Base-by-base conservation (phyloP, 37 sponge, comb jelly and placozoan genomes). In the Bolinopsis microptera region DNA sequence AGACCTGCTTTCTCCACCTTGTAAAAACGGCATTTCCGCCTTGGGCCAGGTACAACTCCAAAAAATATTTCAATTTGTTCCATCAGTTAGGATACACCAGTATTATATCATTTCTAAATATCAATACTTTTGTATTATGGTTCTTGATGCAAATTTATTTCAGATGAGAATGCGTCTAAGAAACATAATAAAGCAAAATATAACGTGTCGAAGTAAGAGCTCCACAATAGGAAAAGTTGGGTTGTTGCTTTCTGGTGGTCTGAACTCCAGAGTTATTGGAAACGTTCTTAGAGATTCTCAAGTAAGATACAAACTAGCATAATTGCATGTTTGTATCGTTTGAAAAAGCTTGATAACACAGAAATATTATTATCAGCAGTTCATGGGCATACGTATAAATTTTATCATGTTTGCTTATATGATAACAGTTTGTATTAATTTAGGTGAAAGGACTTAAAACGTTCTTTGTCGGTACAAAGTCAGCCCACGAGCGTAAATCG, bases 191-290 rank as follows among this genome's bases (percentile, higher is more conserved):
- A 86, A 86, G 48, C 90, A 86, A 39, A 86, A 0, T 0, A 86
- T 86, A 28, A n/a, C 23, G 90, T 39, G 61, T 34, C 3, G 90
- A 39, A 26, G 38, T 26, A 38, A 38, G 30, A 36, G 38, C 1
- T 77, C 33, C 33, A 86, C 90, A 0, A 28, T 34, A 5, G 90
- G 90, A 26, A 86, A 39, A 39, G 35, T 86, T 0, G 90, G 90
- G 26, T 27, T 86, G 48, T 27, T 86, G 16, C 90, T 86, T 2
- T 86, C 90, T 1, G 90, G 90, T 13, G 90, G 90, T 13, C 61
- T 86, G 48, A 86, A 86, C 90, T 41, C 38, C 28, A 86, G 90
- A 25, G 36, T 86, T 13, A 86, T 86, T 13, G 90, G 90, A 18
- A 38, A 86, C 36, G 61, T 86, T 35, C 90, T 86, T 28, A 24